phyloP scores from a whole-genome alignment of 2,797 vertebrate species.

The Astyanax mexicanus region DNA sequence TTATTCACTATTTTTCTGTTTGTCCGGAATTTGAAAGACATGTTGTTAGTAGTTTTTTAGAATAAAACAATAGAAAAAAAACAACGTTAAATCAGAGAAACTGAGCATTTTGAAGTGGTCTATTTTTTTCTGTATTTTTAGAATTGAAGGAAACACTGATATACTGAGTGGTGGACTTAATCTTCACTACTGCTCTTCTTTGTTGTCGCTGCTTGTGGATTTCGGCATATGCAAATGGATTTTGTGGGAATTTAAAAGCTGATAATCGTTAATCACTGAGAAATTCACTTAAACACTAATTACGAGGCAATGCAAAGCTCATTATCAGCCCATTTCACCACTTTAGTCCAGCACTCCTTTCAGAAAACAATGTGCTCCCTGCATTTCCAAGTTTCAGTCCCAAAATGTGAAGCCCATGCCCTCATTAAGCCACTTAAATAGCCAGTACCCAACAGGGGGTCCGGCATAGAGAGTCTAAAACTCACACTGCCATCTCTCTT shows the following conservation, averaged over 20 bases:
- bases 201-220: not conserved
- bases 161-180: too few relatives aligned
- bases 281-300: constrained; percentile 46
- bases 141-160: too few relatives aligned
- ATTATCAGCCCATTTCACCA: constrained; percentile 28
- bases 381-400: constrained; percentile 19
- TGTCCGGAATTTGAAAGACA: too few relatives aligned
- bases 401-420: not conserved
- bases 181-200: not conserved
- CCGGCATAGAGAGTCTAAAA: too few relatives aligned
- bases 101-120: too few relatives aligned
- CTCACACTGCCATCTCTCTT: too few relatives aligned
- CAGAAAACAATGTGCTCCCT: not conserved
- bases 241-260: not conserved
- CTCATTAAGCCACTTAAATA: not conserved
- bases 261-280: constrained; percentile 28
- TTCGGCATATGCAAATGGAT: not conserved
- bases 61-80: too few relatives aligned
- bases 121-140: too few relatives aligned
- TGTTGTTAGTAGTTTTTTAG: too few relatives aligned
- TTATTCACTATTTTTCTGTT: too few relatives aligned
- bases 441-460: not conserved
- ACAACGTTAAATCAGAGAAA: too few relatives aligned
- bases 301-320: constrained; percentile 32
- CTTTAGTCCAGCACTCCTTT: not conserved